A percentile compares a stretch with the other conserved stretches of the same genome.
Evolutionary conservation across 2,797 vertebrate species (phyloP).

Genomic region (Microctenopoma stevenorrisi): DNA sequence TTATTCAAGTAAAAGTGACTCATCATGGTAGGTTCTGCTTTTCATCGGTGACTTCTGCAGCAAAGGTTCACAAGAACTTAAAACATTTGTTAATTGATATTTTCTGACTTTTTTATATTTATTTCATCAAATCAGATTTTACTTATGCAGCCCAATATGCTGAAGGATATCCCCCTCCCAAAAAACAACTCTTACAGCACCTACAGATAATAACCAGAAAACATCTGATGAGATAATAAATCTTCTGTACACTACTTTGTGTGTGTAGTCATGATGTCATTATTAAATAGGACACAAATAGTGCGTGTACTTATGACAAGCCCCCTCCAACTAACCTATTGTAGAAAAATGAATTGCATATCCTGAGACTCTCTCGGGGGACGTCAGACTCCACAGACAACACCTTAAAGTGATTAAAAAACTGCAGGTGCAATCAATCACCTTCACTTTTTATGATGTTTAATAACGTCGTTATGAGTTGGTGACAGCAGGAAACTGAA

Average conservation of each 20-base stretch:
- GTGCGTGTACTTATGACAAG: constrained; percentile 1
- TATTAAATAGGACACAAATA: background rate
- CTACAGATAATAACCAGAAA: too few relatives aligned
- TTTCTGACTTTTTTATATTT: background rate
- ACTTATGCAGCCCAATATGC: too few relatives aligned
- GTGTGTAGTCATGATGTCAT: background rate
- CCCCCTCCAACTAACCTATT: background rate
- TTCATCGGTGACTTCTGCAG: background rate
- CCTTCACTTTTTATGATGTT: constrained; percentile 2
- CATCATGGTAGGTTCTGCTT: background rate
- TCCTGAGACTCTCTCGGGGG: constrained; percentile 41
- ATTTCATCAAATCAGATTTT: background rate
- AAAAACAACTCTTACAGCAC: background rate
- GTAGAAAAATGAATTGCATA: background rate
- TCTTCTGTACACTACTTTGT: too few relatives aligned
- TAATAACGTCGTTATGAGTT: constrained; percentile 4
- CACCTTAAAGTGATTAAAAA: constrained; percentile 36
- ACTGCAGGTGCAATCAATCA: background rate
- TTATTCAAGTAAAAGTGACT: constrained; percentile 13
- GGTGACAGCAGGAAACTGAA: constrained; percentile 66
- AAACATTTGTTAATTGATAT: background rate
- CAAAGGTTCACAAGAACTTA: background rate
- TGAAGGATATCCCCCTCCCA: too few relatives aligned
- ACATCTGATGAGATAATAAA: too few relatives aligned
- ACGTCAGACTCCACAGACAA: background rate